These are phyloP conservation scores for Neoaliturus tenellus DNA, from an alignment of 2,888 invertebrate species.

Conservation along the genomic window DNA sequence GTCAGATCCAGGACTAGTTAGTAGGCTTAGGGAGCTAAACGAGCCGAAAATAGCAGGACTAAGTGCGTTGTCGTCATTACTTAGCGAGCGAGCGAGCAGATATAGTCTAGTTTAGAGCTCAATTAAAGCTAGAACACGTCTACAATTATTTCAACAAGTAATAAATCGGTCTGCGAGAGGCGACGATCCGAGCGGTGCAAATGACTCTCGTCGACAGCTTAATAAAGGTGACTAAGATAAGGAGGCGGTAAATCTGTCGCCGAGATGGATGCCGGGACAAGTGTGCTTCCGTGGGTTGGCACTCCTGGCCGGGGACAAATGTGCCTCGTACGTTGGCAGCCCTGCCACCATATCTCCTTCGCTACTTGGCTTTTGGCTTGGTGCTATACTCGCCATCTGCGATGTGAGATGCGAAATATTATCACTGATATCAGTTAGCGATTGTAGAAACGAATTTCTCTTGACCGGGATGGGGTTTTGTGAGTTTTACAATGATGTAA, in stretches of 20 bases:
- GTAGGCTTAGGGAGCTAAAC: background rate
- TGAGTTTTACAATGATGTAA: too few species aligned
- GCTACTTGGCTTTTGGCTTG: background rate
- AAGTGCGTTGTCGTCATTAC: slow-evolving; percentile 31
- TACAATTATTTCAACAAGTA: slow-evolving; percentile 55
- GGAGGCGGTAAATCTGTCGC: slow-evolving; percentile 36
- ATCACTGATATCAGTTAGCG: too few species aligned
- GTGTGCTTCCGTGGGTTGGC: slow-evolving; percentile 36
- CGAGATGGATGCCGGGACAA: slow-evolving; percentile 31
- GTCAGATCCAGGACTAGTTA: too few species aligned
- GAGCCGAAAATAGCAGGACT: slow-evolving; percentile 20
- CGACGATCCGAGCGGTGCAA: slow-evolving; percentile 30
- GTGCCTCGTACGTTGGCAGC: slow-evolving; percentile 28
- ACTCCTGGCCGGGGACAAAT: slow-evolving; percentile 29
- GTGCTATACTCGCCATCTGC: background rate
- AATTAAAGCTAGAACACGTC: slow-evolving; percentile 56
- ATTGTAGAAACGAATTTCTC: too few species aligned
- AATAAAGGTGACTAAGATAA: slow-evolving; percentile 43
- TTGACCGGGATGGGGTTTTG: too few species aligned
- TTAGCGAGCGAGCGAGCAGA: background rate
- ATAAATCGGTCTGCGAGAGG: slow-evolving; percentile 45
- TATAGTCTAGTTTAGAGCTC: slow-evolving; percentile 53
- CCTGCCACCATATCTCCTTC: slow-evolving; percentile 1
- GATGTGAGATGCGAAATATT: background rate
- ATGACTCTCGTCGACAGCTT: slow-evolving; percentile 49